Conservation (phyloP, 92 coral and sea anemone genomes). For the Micromussa lordhowensis region DNA sequence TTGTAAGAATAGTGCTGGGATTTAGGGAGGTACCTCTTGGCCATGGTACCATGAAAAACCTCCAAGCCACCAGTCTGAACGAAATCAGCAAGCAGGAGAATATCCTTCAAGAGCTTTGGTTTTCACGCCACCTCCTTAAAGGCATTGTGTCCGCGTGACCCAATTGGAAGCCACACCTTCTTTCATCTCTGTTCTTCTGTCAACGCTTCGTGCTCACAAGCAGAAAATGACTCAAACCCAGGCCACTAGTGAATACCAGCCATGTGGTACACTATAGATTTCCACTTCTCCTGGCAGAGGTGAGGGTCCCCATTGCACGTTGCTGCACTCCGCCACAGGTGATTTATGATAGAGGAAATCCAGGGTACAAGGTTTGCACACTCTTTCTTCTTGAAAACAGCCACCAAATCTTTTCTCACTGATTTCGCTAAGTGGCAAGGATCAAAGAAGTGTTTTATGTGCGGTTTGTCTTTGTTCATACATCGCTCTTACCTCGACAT, state of each 20-base stretch:
- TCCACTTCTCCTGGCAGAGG: constrained; percentile 29
- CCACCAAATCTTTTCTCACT: constrained; percentile 26
- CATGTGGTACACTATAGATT: constrained; percentile 28
- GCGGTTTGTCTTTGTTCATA: constrained; percentile 25
- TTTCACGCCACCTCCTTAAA: background rate
- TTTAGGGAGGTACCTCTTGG: constrained; percentile 49
- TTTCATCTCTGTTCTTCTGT: background rate
- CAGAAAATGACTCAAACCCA: constrained; percentile 28
- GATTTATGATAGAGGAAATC: constrained; percentile 39
- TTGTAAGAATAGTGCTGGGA: constrained; percentile 39
- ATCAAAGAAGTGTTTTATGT: constrained; percentile 45
- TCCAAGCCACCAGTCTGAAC: constrained; percentile 41
- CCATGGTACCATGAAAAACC: constrained; percentile 34
- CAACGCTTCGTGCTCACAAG: constrained; percentile 40
- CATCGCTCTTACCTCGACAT: constrained; percentile 30
- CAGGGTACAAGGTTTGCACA: constrained; percentile 6
- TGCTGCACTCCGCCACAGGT: constrained; percentile 51
- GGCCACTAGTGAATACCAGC: constrained; percentile 36
- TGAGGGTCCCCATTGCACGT: constrained; percentile 35
- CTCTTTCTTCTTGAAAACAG: constrained; percentile 35
- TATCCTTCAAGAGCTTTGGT: constrained; percentile 29
- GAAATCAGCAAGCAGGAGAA: constrained; percentile 29
- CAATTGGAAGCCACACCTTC: constrained; percentile 37
- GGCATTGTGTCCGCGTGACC: constrained; percentile 39
- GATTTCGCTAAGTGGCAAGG: constrained; percentile 49